A percentile compares a stretch with the other conserved stretches of the same genome.
Evolutionary conservation across 2,888 invertebrate genomes (phyloP).

Genomic region (Drosophila mercatorum): DNA sequence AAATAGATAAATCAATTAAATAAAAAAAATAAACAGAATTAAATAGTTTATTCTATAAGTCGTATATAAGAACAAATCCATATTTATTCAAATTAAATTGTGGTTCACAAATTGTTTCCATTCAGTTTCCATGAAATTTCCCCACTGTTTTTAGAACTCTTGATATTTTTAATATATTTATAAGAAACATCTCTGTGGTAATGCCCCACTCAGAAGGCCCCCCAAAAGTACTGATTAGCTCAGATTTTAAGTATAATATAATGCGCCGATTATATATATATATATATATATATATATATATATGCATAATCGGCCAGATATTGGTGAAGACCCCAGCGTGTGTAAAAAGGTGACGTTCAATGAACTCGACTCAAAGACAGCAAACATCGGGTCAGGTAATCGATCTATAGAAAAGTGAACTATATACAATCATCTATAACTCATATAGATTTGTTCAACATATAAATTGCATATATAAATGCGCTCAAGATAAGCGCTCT

Average conservation of each 20-base stretch:
- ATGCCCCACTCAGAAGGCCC: neutral
- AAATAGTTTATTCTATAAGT: too few relatives aligned
- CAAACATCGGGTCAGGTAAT: constrained; percentile 11
- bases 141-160: neutral
- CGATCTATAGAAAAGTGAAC: neutral
- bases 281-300: neutral
- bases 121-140: too few relatives aligned
- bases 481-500: constrained; percentile 26
- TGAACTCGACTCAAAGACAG: constrained; percentile 37
- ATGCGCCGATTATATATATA: neutral
- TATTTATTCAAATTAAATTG: too few relatives aligned
- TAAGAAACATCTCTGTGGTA: too few relatives aligned
- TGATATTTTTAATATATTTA: constrained; percentile 1
- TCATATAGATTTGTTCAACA: neutral
- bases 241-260: neutral
- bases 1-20: too few relatives aligned
- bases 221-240: neutral
- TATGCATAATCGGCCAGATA: constrained; percentile 14
- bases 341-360: constrained; percentile 37
- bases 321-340: constrained; percentile 2
- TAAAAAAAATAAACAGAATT: too few relatives aligned
- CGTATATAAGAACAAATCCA: too few relatives aligned
- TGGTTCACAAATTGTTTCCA: too few relatives aligned
- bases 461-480: constrained; percentile 6
- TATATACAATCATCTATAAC: constrained; percentile 4